Percentiles rank a stretch among this genome's conserved stretches.
These are phyloP conservation scores for Dynastes grantii DNA, from an alignment of 2,888 invertebrate species.

Conservation along the genomic window DNA sequence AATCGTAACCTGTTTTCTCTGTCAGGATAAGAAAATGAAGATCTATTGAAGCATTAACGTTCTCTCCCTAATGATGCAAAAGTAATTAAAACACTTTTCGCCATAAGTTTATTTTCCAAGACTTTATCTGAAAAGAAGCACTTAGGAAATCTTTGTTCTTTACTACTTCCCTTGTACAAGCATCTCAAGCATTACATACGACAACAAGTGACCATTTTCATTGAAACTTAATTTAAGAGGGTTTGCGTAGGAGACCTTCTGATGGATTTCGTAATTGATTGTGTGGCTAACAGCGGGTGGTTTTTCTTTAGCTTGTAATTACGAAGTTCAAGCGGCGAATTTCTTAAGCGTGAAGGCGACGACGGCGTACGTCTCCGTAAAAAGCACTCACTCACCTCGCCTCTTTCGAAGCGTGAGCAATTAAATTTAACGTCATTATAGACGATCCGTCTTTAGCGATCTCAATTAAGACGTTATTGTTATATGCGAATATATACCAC, in stretches of 20 bases:
- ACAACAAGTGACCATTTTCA: constrained; percentile 5
- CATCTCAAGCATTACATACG: not conserved
- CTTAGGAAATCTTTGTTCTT: too few relatives aligned
- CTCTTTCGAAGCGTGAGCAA: constrained; percentile 16
- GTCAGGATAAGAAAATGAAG: too few relatives aligned
- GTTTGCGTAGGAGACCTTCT: not conserved
- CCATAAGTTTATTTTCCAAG: too few relatives aligned
- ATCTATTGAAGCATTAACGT: too few relatives aligned
- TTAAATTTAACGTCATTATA: constrained; percentile 31
- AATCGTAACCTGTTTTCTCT: too few relatives aligned
- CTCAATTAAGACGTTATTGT: constrained; percentile 21
- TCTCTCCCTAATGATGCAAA: too few relatives aligned
- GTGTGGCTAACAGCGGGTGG: not conserved
- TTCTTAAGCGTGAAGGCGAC: constrained; percentile 17
- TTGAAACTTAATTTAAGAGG: not conserved
- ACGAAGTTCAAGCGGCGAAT: constrained; percentile 27
- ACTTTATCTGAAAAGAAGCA: too few relatives aligned
- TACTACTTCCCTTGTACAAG: too few relatives aligned
- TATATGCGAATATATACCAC: not conserved
- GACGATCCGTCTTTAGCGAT: constrained; percentile 8
- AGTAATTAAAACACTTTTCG: too few relatives aligned
- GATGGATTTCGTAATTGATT: constrained; percentile 26
- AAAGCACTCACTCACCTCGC: not conserved
- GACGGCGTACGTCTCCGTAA: not conserved
- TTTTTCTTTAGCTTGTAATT: constrained; percentile 25